A percentile compares a stretch with the other conserved stretches of the same genome.
Conservation (phyloP, 2,888 invertebrate genomes). For the Sarcophaga carnaria region DNA sequence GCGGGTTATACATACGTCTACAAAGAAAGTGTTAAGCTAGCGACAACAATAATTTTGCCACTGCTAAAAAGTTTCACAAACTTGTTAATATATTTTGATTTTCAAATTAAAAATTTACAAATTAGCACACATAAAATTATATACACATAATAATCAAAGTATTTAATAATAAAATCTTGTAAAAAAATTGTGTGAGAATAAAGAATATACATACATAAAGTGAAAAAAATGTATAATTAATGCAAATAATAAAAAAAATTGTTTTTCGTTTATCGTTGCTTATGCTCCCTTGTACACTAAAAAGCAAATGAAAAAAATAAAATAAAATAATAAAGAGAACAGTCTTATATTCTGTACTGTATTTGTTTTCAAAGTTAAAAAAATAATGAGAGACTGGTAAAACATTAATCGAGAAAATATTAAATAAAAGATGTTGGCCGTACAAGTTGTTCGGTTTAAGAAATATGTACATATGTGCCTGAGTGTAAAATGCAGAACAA, state of each 20-base stretch:
- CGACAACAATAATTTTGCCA: slow-evolving; percentile 41
- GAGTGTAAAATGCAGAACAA: not conserved
- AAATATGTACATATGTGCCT: not conserved
- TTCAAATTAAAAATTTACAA: slow-evolving; percentile 17
- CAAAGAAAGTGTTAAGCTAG: slow-evolving; percentile 35
- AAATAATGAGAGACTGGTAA: slow-evolving; percentile 63
- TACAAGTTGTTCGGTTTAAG: not conserved
- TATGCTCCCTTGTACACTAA: slow-evolving; percentile 16
- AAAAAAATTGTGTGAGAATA: slow-evolving; percentile 35
- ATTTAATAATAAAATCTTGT: slow-evolving; percentile 4
- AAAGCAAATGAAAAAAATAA: slow-evolving; percentile 51
- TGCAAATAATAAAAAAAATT: slow-evolving; percentile 51
- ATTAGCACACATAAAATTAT: not conserved
- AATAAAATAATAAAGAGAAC: not conserved
- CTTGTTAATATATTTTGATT: not conserved
- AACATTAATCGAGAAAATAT: slow-evolving; percentile 37
- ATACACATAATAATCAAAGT: slow-evolving; percentile 15
- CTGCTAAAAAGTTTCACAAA: slow-evolving; percentile 36
- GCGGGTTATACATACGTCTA: slow-evolving; percentile 21
- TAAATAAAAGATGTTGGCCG: slow-evolving; percentile 1
- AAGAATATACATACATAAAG: slow-evolving; percentile 18
- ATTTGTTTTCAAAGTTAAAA: not conserved
- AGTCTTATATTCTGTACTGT: not conserved
- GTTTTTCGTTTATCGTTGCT: slow-evolving; percentile 46
- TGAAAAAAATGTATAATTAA: slow-evolving; percentile 61